Percentiles rank a stretch among this genome's conserved stretches.
These are phyloP conservation scores for Lepidonotus clava DNA, from an alignment of 2,888 invertebrate genomes.

Conservation along the genomic window DNA sequence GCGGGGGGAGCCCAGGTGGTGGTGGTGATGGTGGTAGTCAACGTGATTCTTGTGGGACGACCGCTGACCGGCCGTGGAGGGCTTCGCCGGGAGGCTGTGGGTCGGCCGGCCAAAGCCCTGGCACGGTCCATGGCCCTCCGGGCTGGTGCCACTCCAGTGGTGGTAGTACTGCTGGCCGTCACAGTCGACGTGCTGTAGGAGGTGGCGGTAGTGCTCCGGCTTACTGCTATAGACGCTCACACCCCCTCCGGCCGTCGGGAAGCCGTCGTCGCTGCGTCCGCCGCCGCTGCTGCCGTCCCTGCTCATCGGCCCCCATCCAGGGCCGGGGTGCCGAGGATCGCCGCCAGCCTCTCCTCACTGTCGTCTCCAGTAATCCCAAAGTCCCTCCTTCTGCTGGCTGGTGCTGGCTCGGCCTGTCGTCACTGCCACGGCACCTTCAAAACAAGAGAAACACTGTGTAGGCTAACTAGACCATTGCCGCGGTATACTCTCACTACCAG, in stretches of 20 bases:
- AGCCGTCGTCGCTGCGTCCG: neutral
- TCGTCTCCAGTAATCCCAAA: no score
- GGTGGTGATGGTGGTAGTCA: neutral
- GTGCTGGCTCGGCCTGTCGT: neutral
- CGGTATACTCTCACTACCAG: neutral
- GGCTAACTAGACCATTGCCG: neutral
- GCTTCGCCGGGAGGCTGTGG: neutral
- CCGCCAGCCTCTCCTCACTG: neutral
- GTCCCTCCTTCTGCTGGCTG: no score
- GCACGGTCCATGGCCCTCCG: neutral
- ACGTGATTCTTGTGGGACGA: no score
- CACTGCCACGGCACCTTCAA: neutral
- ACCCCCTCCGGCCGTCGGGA: neutral
- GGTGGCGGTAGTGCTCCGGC: neutral
- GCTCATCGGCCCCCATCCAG: conserved; percentile 36
- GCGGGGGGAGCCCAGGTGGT: neutral
- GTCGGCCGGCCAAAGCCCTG: neutral
- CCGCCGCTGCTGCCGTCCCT: neutral
- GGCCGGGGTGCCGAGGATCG: neutral
- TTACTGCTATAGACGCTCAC: neutral
- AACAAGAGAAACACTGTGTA: neutral
- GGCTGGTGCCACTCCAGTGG: neutral
- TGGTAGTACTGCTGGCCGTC: neutral
- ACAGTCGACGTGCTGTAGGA: neutral
- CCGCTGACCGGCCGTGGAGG: no score